phyloP scores from a whole-genome alignment of 2,888 invertebrate genomes.

The Oeneis ivallda region DNA sequence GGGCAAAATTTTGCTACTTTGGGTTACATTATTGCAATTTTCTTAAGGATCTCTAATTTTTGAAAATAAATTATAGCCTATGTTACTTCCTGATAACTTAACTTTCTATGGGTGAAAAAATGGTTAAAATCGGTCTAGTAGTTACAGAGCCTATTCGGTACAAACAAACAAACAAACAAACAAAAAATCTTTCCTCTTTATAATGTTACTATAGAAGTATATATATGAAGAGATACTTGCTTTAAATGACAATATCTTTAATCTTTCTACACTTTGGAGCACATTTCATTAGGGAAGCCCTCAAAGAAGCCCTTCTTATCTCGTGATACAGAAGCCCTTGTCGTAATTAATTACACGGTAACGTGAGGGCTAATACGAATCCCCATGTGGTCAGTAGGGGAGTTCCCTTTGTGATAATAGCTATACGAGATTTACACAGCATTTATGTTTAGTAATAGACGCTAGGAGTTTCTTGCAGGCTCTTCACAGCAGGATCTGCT shows the following conservation, averaged over 20 bases:
- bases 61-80: too few species aligned
- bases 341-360: conserved; percentile 30
- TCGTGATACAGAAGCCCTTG: conserved; percentile 22
- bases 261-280: background rate
- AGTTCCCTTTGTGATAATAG: conserved; percentile 22
- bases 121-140: too few species aligned
- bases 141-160: too few species aligned
- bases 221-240: too few species aligned
- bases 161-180: too few species aligned
- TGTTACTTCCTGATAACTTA: too few species aligned
- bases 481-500: background rate
- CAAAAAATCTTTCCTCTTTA: too few species aligned
- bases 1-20: too few species aligned
- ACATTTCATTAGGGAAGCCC: conserved; percentile 10
- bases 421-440: conserved; percentile 14
- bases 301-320: conserved; percentile 19
- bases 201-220: too few species aligned
- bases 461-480: background rate
- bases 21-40: too few species aligned
- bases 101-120: too few species aligned
- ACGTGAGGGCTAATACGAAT: conserved; percentile 24
- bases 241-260: background rate
- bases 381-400: conserved; percentile 30
- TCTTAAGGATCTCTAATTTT: too few species aligned
- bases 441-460: conserved; percentile 3